phyloP scores from a whole-genome alignment of 1,140 invertebrate species.

The Cyphomyrmex costatus region DNA sequence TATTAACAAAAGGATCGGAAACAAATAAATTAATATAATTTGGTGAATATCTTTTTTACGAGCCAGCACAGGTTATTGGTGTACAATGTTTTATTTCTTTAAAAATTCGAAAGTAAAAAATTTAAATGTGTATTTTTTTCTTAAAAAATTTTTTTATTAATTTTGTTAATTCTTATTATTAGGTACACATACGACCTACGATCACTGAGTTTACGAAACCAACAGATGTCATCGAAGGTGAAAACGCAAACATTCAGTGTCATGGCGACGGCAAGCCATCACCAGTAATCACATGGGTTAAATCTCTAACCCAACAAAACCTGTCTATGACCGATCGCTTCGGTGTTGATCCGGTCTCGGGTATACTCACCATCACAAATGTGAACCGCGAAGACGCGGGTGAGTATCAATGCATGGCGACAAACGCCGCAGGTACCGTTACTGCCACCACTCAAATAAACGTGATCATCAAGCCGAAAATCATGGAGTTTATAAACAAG shows the following conservation, averaged over 20 bases:
- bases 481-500: slow-evolving; percentile 92
- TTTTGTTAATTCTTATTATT: slow-evolving; percentile 47
- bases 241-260: slow-evolving; percentile 91
- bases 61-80: too few relatives aligned
- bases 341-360: slow-evolving; percentile 90
- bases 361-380: slow-evolving; percentile 91
- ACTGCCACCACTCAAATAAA: slow-evolving; percentile 89
- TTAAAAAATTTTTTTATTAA: background rate
- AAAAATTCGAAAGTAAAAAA: too few relatives aligned
- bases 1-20: too few relatives aligned
- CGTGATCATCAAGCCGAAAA: slow-evolving; percentile 92
- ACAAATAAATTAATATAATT: too few relatives aligned
- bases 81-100: too few relatives aligned
- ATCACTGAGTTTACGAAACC: slow-evolving; percentile 86
- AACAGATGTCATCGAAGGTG: slow-evolving; percentile 92
- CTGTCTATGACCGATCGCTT: slow-evolving; percentile 91
- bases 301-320: slow-evolving; percentile 89
- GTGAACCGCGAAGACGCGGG: slow-evolving; percentile 93
- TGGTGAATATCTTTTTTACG: too few relatives aligned
- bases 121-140: background rate
- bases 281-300: slow-evolving; percentile 94
- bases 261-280: slow-evolving; percentile 93
- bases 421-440: slow-evolving; percentile 92
- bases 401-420: slow-evolving; percentile 93
- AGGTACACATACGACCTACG: slow-evolving; percentile 93